Evolutionary conservation across 35 echinoderm and acorn worm species (phyloP), one percentile per base, ranked within the genome.

Genomic region (Nesometra sesokonis): DNA sequence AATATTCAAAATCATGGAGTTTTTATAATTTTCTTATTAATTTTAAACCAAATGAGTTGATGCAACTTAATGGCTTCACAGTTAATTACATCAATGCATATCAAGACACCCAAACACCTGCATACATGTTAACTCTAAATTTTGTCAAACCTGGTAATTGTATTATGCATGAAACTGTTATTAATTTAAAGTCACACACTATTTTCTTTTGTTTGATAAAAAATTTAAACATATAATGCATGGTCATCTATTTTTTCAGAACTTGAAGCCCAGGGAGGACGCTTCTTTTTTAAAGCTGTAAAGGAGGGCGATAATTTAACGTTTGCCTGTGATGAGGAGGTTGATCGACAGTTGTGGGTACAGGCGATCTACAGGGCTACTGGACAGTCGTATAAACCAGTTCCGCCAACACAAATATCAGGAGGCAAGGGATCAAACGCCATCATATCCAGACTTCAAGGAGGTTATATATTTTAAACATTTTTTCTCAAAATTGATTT

Each of bases 261-360:
- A 13, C 82, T 98, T 31, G 95, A 98, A 82, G 85, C 86, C 33
- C 91, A 93, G 39, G 96, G 96, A 0, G 96, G 96, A 0, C 83
- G 92, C 5, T 93, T 94, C 86, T 99, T 99, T 90, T 99, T 99
- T 93, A 99, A 90, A 84, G 93, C 96, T 27, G 91, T 99, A 32
- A 99, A 93, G 84, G 96, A 99, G 81, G 96, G 96, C 3, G 96
- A 99, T 33, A 93, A 89, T 43, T 91, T 99, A 17, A 93, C 94
- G 29, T 92, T 99, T 85, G 96, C 92, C 27, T 94, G 92, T 78
- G 96, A 99, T 57, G 96, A 99, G 39, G 96, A 99, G 43, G 96
- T 97, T n/a, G 96, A 99, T 85, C 57, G 96, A 32, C 96, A 99
- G 77, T 82, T 99, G 21, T 99, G 96, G 96, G 96, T 99, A 15